Evolutionary conservation across 2,797 vertebrate species (phyloP), one percentile per base, ranked within the genome.

Genomic region (Neomorphus geoffroyi): DNA sequence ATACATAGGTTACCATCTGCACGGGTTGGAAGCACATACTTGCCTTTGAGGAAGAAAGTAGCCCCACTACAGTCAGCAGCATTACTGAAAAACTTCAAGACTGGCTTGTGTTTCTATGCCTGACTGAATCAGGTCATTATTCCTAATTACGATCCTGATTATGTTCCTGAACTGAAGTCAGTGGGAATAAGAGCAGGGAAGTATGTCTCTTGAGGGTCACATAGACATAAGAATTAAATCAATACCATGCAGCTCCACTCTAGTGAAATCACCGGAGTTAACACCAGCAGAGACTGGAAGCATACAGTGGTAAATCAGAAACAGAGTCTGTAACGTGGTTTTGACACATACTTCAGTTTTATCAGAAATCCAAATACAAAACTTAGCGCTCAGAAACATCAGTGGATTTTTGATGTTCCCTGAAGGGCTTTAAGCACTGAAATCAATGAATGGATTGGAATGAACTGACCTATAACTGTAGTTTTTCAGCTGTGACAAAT

Each of bases 311-410:
- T 95, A 92, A 95, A 96, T 97, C 96, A 97, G 94, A 92, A 88
- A 41, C 45, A 65, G 35, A 77, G 53, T 53, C 90, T 80, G 57
- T 95, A 97, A 96, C 88, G 85, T 90, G 91, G 79, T 94, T 97
- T 97, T 97, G 96, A 97, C 93, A 96, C 91, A 87, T 97, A 93
- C 96, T 97, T 96, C 94, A 80, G 93, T 96, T 97, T 97, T 96
- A 97, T 97, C 97, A 97, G 96, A 98, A 97, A 97, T 86, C 94
- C 95, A 94, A 97, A 96, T 95, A 97, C 92, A 96, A 97, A 97
- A 97, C 93, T 95, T 96, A 95, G 95, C 94, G 96, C 96, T 97
- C 90, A 32, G 75, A 97, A 97, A 97, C 97, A 96, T 96, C 95
- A 95, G 88, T 97, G 94, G 96, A 92, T 97, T 97, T 97, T 94